Evolutionary conservation across 2,113 vertebrate genomes (phyloP).

Genomic region (Pyxicephalus adspersus): DNA sequence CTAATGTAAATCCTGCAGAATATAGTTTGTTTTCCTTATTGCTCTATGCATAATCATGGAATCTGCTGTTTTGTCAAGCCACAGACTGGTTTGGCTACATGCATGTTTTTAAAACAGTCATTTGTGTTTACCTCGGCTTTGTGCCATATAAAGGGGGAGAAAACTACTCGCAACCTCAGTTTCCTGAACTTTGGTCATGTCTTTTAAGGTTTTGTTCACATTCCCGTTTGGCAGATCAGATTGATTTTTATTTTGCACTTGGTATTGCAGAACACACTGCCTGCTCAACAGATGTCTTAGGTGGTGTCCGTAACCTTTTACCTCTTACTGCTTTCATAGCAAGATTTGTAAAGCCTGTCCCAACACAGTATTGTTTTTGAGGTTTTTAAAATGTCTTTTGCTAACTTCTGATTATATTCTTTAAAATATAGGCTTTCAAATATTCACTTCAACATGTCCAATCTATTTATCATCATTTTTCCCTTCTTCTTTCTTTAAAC

Average conservation of each 20-base stretch:
- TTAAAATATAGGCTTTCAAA: not conserved
- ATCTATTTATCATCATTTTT: constrained; percentile 37
- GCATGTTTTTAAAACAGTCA: constrained; percentile 25
- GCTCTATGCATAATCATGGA: constrained; percentile 4
- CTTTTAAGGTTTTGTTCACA: not conserved
- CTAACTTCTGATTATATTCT: too few species aligned
- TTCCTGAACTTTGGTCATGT: not conserved
- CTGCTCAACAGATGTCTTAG: not conserved
- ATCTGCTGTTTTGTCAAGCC: constrained; percentile 3
- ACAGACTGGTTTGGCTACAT: constrained; percentile 40
- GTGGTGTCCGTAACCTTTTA: constrained; percentile 33
- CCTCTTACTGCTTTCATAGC: not conserved
- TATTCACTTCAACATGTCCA: not conserved
- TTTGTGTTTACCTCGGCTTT: constrained; percentile 6
- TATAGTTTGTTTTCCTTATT: constrained; percentile 24
- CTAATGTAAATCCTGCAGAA: not conserved
- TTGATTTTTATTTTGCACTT: not conserved
- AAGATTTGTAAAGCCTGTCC: not conserved
- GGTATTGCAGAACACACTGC: not conserved
- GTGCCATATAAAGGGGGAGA: constrained; percentile 21
- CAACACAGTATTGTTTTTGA: not conserved
- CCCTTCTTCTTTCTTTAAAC: constrained; percentile 32
- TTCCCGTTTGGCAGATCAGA: not conserved
- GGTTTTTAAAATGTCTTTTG: not conserved
- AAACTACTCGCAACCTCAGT: not conserved